Percentiles rank a stretch among this genome's conserved stretches.
Conservation (phyloP, 2,888 invertebrate genomes). For the Oscheius sp. region DNA sequence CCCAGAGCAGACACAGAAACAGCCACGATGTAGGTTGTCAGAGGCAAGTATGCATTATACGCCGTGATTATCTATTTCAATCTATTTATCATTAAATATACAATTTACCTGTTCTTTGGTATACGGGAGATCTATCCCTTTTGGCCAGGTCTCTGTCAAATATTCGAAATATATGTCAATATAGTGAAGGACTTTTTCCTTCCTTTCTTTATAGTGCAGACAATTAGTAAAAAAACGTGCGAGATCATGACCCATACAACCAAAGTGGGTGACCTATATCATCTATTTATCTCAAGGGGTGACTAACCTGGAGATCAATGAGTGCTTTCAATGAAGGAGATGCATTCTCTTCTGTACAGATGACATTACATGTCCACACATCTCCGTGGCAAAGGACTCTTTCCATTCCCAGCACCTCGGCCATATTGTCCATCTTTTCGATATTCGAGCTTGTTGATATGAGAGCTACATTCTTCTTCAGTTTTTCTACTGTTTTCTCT, state of each 20-base stretch:
- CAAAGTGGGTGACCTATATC: not conserved
- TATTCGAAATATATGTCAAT: not conserved
- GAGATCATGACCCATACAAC: slow-evolving; percentile 12
- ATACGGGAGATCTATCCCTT: not conserved
- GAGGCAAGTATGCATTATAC: slow-evolving; percentile 2
- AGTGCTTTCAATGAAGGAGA: not conserved
- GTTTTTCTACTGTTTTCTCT: not conserved
- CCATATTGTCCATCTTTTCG: not conserved
- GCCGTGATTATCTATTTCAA: not conserved
- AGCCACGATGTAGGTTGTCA: not conserved
- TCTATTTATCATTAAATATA: not conserved
- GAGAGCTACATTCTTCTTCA: not conserved
- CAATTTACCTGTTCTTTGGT: not conserved
- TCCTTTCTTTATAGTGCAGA: not conserved
- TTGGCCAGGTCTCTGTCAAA: not conserved
- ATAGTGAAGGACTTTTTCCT: not conserved
- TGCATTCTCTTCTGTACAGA: not conserved
- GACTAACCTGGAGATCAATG: slow-evolving; percentile 12
- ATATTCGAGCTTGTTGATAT: not conserved
- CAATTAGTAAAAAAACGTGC: not conserved
- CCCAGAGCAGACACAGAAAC: slow-evolving; percentile 1
- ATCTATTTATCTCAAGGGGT: too few relatives aligned
- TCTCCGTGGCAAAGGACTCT: slow-evolving; percentile 7
- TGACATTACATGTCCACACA: slow-evolving; percentile 1
- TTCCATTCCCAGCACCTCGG: not conserved